Base-by-base conservation (phyloP, 2,797 vertebrate species). In the Epinephelus coioides region DNA sequence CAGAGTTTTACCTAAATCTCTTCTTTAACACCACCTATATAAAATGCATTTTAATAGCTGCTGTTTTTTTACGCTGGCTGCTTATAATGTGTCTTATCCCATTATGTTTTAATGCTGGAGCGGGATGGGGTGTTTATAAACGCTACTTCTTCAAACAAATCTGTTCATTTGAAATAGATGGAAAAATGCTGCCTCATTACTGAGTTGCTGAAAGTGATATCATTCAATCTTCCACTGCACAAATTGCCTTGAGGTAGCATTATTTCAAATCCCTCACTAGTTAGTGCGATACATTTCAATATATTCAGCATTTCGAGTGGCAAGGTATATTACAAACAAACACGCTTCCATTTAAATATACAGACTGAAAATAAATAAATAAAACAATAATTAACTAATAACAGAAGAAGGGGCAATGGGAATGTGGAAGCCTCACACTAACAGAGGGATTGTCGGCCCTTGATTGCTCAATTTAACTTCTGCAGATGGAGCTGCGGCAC, bases 401-500 rank as follows among this genome's bases (percentile, higher is more conserved):
- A 88, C 13, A 84, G 78, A 75, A 76, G 60, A 78, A 82, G 73
- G 44, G 46, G 76, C 38, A 15, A 53, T 81, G 72, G 81, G 89
- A 91, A 88, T 84, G 81, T 49, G 69, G 66, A 88, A 84, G 43
- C 77, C 76, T 89, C 89, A 78, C 70, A 43, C 47, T 78, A 90
- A 84, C 86, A 91, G 82, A 88, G 86, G 86, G 79, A 88, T 76
- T 89, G 87, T 84, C 38, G 66, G 83, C 11, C 27, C 53, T 76
- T 88, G 82, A 93, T 90, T 88, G 79, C 79, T 94, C 83, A 93
- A 88, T 94, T 91, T 88, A 82, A 81, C 81, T 78, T 78, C 68
- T 72, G 66, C 70, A 85, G 78, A 84, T 76, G 69, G 74, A 86
- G 75, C 55, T 66, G 75, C 62, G 17, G 56, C 61, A 73, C 74